Conservation (phyloP, 1,140 invertebrate species). For the Thaumatotibia leucotreta region DNA sequence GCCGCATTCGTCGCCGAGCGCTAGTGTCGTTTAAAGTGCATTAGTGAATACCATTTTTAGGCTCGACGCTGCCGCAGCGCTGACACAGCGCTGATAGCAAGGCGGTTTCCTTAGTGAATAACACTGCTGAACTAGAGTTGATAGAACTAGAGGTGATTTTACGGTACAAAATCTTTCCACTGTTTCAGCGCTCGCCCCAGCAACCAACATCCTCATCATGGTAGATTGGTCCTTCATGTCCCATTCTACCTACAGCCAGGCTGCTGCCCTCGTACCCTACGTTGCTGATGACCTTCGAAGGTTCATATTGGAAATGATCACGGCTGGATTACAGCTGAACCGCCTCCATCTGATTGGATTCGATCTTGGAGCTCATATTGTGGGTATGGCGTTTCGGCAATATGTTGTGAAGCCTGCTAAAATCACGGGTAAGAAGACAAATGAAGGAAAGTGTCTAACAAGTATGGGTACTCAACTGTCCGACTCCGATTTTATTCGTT, state of each 20-base stretch:
- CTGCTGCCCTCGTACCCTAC: conserved; percentile 31
- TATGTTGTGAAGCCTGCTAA: conserved; percentile 70
- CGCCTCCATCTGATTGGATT: conserved; percentile 88
- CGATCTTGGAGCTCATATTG: conserved; percentile 88
- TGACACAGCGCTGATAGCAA: no score
- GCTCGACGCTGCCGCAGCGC: no score
- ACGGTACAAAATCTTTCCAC: no score
- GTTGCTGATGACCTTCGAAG: conserved; percentile 29
- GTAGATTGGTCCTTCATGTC: conserved; percentile 48
- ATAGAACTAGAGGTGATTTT: no score
- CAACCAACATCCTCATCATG: conserved; percentile 36
- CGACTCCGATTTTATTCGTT: no score
- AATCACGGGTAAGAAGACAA: conserved; percentile 74
- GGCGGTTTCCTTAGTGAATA: no score
- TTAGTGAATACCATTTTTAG: no score
- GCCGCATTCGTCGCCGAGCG: no score
- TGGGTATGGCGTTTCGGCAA: conserved; percentile 87
- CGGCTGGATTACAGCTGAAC: not conserved
- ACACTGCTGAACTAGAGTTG: no score
- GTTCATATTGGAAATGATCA: conserved; percentile 26
- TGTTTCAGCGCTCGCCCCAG: conserved; percentile 34
- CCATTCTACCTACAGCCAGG: conserved; percentile 28
- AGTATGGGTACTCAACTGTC: not conserved
- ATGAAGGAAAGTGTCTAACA: no score
- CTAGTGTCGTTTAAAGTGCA: no score